Evolutionary conservation across 1,140 invertebrate genomes (phyloP).

Genomic region (Papilio aristodemus): DNA sequence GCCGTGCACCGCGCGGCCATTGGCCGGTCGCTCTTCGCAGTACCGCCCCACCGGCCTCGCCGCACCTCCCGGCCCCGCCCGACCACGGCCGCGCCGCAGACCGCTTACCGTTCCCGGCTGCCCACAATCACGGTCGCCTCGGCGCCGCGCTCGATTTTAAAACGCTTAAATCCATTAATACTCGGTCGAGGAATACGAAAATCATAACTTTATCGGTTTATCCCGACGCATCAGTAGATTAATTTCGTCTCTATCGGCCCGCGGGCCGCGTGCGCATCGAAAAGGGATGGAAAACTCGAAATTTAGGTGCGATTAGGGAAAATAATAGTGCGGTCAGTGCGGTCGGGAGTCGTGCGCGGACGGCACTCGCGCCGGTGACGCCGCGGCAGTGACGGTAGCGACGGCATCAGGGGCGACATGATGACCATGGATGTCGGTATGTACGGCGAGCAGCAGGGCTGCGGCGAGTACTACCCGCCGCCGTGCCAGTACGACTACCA

Average conservation of each 20-base stretch:
- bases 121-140: slow-evolving; percentile 45
- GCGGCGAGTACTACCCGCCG: slow-evolving; percentile 72
- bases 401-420: slow-evolving; percentile 67
- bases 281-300: slow-evolving; percentile 53
- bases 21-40: slow-evolving; percentile 51
- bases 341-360: slow-evolving; percentile 61
- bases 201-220: slow-evolving; percentile 53
- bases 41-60: slow-evolving; percentile 44
- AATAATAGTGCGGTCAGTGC: slow-evolving; percentile 47
- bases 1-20: slow-evolving; percentile 40
- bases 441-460: slow-evolving; percentile 78
- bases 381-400: slow-evolving; percentile 60
- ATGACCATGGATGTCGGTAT: slow-evolving; percentile 81
- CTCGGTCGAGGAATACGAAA: neutral
- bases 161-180: slow-evolving; percentile 2
- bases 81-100: slow-evolving; percentile 42
- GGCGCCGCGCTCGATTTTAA: slow-evolving; percentile 26
- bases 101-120: slow-evolving; percentile 47
- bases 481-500: slow-evolving; percentile 57
- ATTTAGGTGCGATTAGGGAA: slow-evolving; percentile 62
- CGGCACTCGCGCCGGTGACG: slow-evolving; percentile 45
- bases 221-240: slow-evolving; percentile 52
- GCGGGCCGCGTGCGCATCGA: slow-evolving; percentile 36
- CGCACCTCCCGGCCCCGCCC: slow-evolving; percentile 50
- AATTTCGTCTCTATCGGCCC: slow-evolving; percentile 49